Percentiles rank a stretch among this genome's conserved stretches.
Evolutionary conservation across 2,113 vertebrate genomes (phyloP).

Genomic region (Zosterops hypoxanthus): DNA sequence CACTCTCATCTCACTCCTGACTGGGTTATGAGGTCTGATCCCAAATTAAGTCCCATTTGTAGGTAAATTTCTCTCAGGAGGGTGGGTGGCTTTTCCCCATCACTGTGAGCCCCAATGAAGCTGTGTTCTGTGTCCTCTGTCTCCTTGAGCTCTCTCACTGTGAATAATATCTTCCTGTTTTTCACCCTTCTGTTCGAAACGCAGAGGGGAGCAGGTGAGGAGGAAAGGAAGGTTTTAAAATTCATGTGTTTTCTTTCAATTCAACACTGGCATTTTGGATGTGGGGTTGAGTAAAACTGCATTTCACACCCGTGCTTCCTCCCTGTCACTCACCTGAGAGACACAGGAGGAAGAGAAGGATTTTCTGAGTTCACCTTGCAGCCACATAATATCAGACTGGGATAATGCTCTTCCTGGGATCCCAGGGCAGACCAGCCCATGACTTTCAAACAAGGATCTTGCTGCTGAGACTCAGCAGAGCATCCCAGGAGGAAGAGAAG

Average conservation of each 20-base stretch:
- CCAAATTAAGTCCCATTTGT: not conserved
- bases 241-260: not conserved
- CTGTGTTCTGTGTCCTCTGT: not conserved
- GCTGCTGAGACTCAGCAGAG: not conserved
- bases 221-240: slow-evolving; percentile 44
- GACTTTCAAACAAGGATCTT: not conserved
- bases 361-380: not conserved
- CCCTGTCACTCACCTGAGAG: not conserved
- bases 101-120: slow-evolving; percentile 5
- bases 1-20: not conserved
- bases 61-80: not conserved
- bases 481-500: not conserved
- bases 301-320: not conserved
- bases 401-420: not conserved
- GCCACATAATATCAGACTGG: not conserved
- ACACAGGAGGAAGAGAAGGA: not conserved
- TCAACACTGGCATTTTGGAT: not conserved
- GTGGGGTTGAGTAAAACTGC: slow-evolving; percentile 54
- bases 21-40: not conserved
- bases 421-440: not conserved
- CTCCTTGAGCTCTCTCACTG: slow-evolving; percentile 25
- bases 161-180: slow-evolving; percentile 32
- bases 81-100: not conserved
- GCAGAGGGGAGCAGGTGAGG: slow-evolving; percentile 36
- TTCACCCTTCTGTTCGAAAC: slow-evolving; percentile 40